Percentiles rank a stretch among this genome's conserved stretches.
phyloP scores from a whole-genome alignment of 2,888 invertebrate genomes.

The Clistopyga incitator region DNA sequence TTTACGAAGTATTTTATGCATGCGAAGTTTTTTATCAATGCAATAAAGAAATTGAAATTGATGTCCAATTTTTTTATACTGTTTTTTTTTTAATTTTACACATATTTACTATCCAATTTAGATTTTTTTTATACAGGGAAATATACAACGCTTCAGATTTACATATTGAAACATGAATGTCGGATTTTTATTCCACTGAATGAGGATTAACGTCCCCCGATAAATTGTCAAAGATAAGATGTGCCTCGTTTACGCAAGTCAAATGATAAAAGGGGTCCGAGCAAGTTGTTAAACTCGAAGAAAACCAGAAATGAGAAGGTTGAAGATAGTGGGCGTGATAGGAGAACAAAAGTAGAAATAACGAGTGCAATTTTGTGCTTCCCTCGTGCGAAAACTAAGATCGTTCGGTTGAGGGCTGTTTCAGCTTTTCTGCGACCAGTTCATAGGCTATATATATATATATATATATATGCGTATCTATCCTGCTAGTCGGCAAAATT shows the following conservation, averaged over 20 bases:
- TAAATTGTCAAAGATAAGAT: conserved; percentile 45
- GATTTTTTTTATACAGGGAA: too few relatives aligned
- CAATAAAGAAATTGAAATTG: too few relatives aligned
- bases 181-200: neutral
- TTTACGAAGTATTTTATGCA: too few relatives aligned
- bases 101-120: too few relatives aligned
- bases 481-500: conserved; percentile 47
- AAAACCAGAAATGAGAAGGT: conserved; percentile 17
- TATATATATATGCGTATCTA: conserved; percentile 25
- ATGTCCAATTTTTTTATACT: too few relatives aligned
- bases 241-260: conserved; percentile 36
- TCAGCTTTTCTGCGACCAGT: conserved; percentile 20
- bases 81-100: too few relatives aligned
- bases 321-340: conserved; percentile 43
- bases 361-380: conserved; percentile 66
- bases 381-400: conserved; percentile 52
- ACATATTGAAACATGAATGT: neutral
- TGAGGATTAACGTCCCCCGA: neutral
- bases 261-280: neutral
- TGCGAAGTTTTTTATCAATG: too few relatives aligned
- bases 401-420: conserved; percentile 13
- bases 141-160: too few relatives aligned
- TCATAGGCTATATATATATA: conserved; percentile 12
- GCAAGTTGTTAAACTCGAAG: conserved; percentile 14
- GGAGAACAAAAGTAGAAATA: conserved; percentile 55